Evolutionary conservation across 2,797 vertebrate genomes (phyloP), one percentile per base, ranked within the genome.

Genomic region (Dicrostonyx torquatus): DNA sequence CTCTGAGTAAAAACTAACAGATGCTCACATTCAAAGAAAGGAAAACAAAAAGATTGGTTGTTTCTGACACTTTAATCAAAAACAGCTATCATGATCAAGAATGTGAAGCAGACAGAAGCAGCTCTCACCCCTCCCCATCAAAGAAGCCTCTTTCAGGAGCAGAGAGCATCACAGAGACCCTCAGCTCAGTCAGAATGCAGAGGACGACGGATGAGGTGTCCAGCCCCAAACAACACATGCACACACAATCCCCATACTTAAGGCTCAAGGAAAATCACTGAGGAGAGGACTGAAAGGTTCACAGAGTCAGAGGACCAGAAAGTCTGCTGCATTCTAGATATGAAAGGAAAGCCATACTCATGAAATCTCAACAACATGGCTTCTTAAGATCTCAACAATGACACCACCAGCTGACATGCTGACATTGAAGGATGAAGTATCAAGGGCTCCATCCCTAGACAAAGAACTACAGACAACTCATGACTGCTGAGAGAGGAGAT

Each of bases 11-110:
- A 90, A 93, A 66, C 11, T 75, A 8, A 40, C 66, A 64, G 48
- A 78, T 50, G 53, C 0, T 58, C 43, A 80, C 37, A 18, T 48
- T 92, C 26, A 26, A 91, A 73, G 43, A 79, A 93, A 88, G 70
- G 53, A 91, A 94, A 91, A 84, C 18, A 92, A 86, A 94, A 72
- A 80, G 40, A 62, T 37, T 2, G 70, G 26, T 4, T 78, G 62
- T 53, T 90, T 66, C 17, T 84, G 53, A 95, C 37, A 78, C 18
- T 37, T n/a, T 75, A 93, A 70, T 22, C 40, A 79, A 31, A 22
- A 60, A 14, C 40, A 93, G 20, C 6, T 18, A 62, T 6, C n/a
- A 70, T 40, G 64, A 60, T 20, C 24, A 68, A 77, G 60, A 91
- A 18, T 58, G 1, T n/a, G 20, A 55, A n/a, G 29, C 31, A 55